Base-by-base conservation (phyloP, 2,797 vertebrate species). In the Chrysocyon brachyurus region DNA sequence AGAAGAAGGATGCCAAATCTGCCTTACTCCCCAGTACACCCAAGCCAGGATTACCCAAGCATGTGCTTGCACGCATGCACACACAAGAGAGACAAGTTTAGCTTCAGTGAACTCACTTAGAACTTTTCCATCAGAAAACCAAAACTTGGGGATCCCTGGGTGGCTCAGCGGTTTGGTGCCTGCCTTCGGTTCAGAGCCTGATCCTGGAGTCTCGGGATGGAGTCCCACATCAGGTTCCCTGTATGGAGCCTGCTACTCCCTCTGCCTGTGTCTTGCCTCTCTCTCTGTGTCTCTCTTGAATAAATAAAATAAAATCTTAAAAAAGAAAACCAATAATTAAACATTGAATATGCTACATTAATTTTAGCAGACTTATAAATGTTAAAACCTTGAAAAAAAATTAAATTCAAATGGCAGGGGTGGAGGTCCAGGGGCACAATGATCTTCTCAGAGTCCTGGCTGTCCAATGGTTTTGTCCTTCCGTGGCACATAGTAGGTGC, bases 101-200 rank as follows among this genome's bases (percentile, higher is more conserved):
- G 56, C 61, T 28, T 40, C 14, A 56, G 59, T 33, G 85, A 66
- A 57, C 40, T 61, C 75, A 46, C 36, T 81, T 46, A 84, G 61
- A 88, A 68, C 11, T 61, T 91, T 94, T 85, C 40, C 36, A 22
- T 86, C n/a, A 73, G 70, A 90, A 83, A 63, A 87, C 28, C 11
- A n/a, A 10, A 68, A 79, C 40, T 46, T 46, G 6, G 7, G 40
- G 40, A 46, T 46, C 40, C 40, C 40, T 46, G 7, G 40, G 40
- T 46, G 40, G 40, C 40, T 46, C 40, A 46, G 40, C 40, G 40
- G 40, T 46, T 46, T 46, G 40, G 40, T 46, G 40, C 40, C 6
- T 46, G 7, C 6, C 40, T 46, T 46, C 40, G 40, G 40, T 46
- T 46, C 40, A 46, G 40, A 46, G 6, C 40, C 40, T 46, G 40